These are phyloP conservation scores for Meloidogyne floridensis DNA, from an alignment of 1,140 invertebrate species.

Conservation along the genomic window DNA sequence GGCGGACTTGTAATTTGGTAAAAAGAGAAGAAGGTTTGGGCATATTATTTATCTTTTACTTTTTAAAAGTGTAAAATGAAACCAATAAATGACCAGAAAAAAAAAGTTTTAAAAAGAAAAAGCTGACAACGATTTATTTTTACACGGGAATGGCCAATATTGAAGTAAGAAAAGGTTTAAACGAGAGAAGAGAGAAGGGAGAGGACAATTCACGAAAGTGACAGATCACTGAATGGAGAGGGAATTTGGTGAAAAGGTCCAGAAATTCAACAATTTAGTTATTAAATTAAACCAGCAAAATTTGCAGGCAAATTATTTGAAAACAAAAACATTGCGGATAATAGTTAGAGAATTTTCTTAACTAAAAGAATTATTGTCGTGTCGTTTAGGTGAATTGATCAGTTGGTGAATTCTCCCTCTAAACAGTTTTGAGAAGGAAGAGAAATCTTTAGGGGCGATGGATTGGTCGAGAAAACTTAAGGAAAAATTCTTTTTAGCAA, in stretches of 20 bases:
- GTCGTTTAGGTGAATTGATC: too few species aligned
- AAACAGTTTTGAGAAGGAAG: background rate
- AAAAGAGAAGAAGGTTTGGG: conserved; percentile 43
- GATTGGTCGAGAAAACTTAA: background rate
- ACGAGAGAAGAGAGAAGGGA: background rate
- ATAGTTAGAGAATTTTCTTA: too few species aligned
- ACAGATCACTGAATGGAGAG: too few species aligned
- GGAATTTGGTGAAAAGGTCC: too few species aligned
- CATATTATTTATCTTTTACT: conserved; percentile 20
- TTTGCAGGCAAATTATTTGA: too few species aligned
- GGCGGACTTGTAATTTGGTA: conserved; percentile 43
- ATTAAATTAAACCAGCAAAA: too few species aligned
- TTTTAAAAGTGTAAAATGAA: conserved; percentile 13
- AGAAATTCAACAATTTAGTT: too few species aligned
- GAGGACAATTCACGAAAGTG: too few species aligned
- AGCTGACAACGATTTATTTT: background rate
- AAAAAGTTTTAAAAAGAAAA: background rate
- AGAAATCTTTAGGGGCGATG: background rate
- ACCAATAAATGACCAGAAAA: conserved; percentile 2
- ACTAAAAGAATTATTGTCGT: too few species aligned
- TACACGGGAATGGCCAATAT: too few species aligned
- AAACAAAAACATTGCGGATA: too few species aligned
- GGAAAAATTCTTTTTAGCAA: background rate
- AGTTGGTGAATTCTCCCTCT: too few species aligned
- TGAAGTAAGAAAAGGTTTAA: background rate